A percentile compares a stretch with the other conserved stretches of the same genome.
Conservation (phyloP, 2,113 vertebrate species). For the Montifringilla adamsi region DNA sequence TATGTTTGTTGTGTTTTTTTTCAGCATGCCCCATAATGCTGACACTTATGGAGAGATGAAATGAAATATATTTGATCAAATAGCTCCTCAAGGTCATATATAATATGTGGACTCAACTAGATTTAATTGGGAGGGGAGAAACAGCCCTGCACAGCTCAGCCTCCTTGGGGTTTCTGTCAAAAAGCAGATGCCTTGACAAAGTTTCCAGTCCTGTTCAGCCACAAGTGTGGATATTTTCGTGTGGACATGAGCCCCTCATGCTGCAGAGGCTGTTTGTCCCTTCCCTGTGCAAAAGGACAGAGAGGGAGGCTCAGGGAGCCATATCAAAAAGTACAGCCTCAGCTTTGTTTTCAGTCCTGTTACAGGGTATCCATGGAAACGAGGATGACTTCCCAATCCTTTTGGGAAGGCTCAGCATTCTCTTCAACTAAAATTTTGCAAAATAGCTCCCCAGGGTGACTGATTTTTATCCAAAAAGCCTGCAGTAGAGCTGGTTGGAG, state of each 20-base stretch:
- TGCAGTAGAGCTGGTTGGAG: background rate
- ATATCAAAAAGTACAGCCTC: background rate
- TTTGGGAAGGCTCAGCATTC: background rate
- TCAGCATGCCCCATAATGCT: background rate
- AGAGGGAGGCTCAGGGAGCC: background rate
- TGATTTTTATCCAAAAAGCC: background rate
- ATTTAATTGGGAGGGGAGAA: background rate
- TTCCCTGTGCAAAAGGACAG: background rate
- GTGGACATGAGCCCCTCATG: background rate
- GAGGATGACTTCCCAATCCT: background rate
- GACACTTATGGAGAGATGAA: background rate
- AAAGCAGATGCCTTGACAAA: background rate
- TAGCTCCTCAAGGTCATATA: background rate
- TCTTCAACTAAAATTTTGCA: background rate
- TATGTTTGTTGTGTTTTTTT: background rate
- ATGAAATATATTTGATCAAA: background rate
- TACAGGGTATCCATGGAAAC: constrained; percentile 47
- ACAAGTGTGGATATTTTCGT: background rate
- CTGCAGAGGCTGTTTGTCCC: background rate
- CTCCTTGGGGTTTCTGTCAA: background rate
- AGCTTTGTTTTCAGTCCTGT: background rate
- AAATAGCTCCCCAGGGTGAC: background rate
- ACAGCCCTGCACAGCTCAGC: background rate
- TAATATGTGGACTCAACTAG: background rate
- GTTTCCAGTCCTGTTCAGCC: background rate